phyloP scores from a whole-genome alignment of 2,113 vertebrate species.

The Syrrhaptes paradoxus region DNA sequence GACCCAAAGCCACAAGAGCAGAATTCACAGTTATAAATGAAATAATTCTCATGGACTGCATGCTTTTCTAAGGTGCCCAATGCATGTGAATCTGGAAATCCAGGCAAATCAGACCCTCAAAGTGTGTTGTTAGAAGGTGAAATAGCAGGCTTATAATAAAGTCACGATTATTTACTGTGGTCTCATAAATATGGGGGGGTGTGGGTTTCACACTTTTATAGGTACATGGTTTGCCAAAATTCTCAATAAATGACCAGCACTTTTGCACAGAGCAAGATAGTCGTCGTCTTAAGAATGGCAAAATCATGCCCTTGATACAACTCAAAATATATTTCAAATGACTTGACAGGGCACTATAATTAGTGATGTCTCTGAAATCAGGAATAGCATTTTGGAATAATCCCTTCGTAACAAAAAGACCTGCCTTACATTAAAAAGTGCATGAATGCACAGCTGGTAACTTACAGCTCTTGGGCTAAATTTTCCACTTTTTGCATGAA shows the following conservation, averaged over 20 bases:
- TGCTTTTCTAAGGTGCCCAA: neutral
- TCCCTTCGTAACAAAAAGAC: neutral
- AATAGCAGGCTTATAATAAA: neutral
- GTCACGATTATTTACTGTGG: conserved; percentile 1
- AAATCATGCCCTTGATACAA: neutral
- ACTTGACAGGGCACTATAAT: neutral
- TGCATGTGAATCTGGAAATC: neutral
- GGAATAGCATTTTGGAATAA: neutral
- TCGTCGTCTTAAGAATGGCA: neutral
- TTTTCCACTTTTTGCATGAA: neutral
- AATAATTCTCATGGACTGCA: neutral
- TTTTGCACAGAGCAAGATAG: neutral
- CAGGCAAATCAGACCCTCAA: neutral
- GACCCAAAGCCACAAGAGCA: neutral
- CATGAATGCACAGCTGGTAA: neutral
- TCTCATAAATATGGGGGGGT: neutral
- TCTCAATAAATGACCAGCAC: neutral
- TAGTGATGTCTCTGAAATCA: neutral
- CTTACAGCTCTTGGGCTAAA: neutral
- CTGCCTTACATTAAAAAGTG: neutral
- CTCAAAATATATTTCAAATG: neutral
- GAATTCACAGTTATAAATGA: neutral
- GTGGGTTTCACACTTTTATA: neutral
- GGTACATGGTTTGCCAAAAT: neutral
- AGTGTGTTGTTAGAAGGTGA: neutral